Percentiles rank a stretch among this genome's conserved stretches.
phyloP scores from a whole-genome alignment of 2,888 invertebrate genomes.

The Suillia variegata region DNA sequence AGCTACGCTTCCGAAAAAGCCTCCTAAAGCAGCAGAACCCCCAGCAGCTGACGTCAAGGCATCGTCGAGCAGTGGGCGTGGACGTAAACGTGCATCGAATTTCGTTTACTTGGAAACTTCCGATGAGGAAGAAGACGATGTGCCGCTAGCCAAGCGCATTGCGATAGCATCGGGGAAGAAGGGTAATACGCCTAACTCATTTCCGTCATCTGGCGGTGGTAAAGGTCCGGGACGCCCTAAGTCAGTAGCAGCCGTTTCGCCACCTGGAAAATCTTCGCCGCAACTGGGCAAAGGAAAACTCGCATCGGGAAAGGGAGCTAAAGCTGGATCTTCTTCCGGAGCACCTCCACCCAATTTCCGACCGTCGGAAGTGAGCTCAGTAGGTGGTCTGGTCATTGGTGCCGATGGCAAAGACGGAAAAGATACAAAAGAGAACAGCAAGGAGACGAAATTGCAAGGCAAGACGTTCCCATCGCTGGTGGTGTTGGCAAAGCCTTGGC shows the following conservation, averaged over 20 bases:
- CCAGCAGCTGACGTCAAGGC: conserved; percentile 13
- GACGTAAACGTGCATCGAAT: conserved; percentile 44
- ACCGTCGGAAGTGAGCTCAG: conserved; percentile 74
- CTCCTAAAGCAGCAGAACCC: conserved; percentile 42
- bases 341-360: conserved; percentile 59
- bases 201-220: conserved; percentile 26
- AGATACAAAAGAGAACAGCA: conserved; percentile 70
- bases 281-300: conserved; percentile 31
- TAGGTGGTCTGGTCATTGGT: conserved; percentile 74
- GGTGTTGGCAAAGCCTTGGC: conserved; percentile 80
- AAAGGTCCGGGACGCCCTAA: conserved; percentile 10
- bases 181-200: conserved; percentile 17
- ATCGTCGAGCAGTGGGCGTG: conserved; percentile 33
- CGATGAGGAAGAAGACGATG: conserved; percentile 61
- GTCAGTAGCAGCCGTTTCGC: conserved; percentile 14
- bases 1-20: conserved; percentile 54
- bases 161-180: conserved; percentile 45
- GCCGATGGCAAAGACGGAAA: conserved; percentile 65
- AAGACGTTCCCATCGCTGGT: conserved; percentile 87
- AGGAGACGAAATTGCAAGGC: conserved; percentile 75
- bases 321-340: conserved; percentile 13
- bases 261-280: conserved; percentile 39
- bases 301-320: conserved; percentile 22
- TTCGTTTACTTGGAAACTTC: conserved; percentile 57
- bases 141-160: conserved; percentile 62